A percentile compares a stretch with the other conserved stretches of the same genome.
These are phyloP conservation scores for Potamilus streckersoni DNA, from an alignment of 1,140 invertebrate species.

Conservation along the genomic window DNA sequence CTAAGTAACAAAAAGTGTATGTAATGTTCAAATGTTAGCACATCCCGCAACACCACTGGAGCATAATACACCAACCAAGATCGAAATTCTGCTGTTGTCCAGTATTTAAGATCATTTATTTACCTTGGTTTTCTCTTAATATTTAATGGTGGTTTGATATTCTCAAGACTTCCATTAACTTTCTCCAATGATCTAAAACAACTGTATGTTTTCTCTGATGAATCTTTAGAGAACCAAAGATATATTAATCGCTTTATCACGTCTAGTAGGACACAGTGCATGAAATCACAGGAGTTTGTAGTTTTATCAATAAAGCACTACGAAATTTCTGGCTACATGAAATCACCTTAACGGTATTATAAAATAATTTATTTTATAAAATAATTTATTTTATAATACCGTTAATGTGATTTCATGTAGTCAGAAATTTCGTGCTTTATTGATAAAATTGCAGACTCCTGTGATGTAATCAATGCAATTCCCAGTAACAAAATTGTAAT, in stretches of 20 bases:
- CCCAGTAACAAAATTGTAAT: background rate
- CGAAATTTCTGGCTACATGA: no score
- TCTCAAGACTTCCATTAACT: background rate
- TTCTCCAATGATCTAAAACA: background rate
- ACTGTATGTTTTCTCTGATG: background rate
- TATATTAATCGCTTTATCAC: background rate
- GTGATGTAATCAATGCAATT: background rate
- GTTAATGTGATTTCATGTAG: no score
- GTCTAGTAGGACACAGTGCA: conserved; percentile 6
- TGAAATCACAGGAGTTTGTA: no score
- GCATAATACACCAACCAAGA: background rate
- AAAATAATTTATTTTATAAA: no score
- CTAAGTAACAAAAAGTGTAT: no score
- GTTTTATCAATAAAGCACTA: no score
- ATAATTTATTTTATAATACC: no score
- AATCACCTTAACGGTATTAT: no score
- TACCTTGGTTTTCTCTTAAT: background rate
- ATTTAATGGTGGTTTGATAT: no score
- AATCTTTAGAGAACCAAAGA: conserved; percentile 2
- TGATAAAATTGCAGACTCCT: no score
- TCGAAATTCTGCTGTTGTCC: background rate
- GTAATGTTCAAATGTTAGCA: no score
- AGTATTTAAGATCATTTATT: conserved; percentile 4
- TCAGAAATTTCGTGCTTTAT: no score
- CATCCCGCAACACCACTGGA: background rate